phyloP scores from a whole-genome alignment of 1,140 invertebrate species.

The Drosophila paulistorum region DNA sequence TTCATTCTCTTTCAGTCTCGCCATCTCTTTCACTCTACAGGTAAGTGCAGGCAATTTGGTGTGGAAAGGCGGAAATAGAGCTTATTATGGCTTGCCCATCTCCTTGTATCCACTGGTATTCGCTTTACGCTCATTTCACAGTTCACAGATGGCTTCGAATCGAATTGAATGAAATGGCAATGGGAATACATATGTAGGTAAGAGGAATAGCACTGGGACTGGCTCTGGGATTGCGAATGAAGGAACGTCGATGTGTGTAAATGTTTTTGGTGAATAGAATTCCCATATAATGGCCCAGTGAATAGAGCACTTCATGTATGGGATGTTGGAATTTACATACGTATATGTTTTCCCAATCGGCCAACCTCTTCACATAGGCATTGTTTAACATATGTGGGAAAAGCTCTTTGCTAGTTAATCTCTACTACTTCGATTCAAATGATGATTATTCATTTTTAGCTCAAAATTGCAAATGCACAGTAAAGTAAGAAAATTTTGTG shows the following conservation, averaged over 20 bases:
- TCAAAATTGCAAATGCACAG: background rate
- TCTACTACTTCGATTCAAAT: background rate
- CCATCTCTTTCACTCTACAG: background rate
- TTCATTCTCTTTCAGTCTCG: conserved; percentile 4
- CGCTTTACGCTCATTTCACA: conserved; percentile 26
- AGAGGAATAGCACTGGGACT: background rate
- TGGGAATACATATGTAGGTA: background rate
- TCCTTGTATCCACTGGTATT: background rate
- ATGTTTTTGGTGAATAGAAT: conserved; percentile 7
- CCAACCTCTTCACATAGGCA: background rate
- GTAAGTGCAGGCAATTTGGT: conserved; percentile 23
- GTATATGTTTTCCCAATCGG: conserved; percentile 7
- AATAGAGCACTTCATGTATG: background rate
- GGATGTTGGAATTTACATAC: background rate
- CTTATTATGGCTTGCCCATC: conserved; percentile 24
- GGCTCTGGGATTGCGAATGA: background rate
- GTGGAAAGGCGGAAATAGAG: conserved; percentile 26
- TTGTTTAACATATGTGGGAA: background rate
- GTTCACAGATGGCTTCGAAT: conserved; percentile 26
- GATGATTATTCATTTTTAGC: background rate
- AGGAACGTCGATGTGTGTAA: background rate
- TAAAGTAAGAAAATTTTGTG: no score
- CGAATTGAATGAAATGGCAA: conserved; percentile 28
- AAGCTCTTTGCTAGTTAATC: conserved; percentile 8
- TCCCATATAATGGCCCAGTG: conserved; percentile 9